A percentile compares a stretch with the other conserved stretches of the same genome.
Evolutionary conservation across 2,888 invertebrate genomes (phyloP).

Genomic region (Synanthedon vespiformis): DNA sequence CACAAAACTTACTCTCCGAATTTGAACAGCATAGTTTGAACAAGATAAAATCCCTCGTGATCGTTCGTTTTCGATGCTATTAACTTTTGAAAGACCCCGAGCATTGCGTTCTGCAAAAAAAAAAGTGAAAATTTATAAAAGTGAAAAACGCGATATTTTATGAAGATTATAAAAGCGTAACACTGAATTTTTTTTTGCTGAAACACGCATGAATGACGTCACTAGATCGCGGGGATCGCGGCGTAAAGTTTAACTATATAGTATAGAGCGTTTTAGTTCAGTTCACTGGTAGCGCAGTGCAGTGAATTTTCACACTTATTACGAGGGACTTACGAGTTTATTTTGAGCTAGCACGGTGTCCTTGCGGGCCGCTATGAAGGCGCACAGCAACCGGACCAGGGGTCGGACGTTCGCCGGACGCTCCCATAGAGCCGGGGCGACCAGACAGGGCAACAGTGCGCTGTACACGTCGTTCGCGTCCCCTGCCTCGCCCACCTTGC

Average conservation of each 20-base stretch:
- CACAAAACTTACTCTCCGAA: slow-evolving; percentile 78
- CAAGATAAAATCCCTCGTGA: slow-evolving; percentile 94
- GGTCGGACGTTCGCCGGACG: slow-evolving; percentile 94
- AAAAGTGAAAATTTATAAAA: too few relatives aligned
- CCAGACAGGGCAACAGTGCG: slow-evolving; percentile 88
- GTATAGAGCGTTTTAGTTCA: too few relatives aligned
- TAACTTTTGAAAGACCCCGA: slow-evolving; percentile 97
- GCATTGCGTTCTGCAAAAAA: slow-evolving; percentile 75
- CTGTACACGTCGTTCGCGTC: slow-evolving; percentile 89
- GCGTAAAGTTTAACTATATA: too few relatives aligned
- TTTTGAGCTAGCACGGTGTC: slow-evolving; percentile 62
- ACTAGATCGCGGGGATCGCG: too few relatives aligned
- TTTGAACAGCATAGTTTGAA: slow-evolving; percentile 86
- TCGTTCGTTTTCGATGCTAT: slow-evolving; percentile 96
- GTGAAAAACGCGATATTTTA: too few relatives aligned
- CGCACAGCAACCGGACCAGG: slow-evolving; percentile 89
- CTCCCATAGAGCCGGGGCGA: slow-evolving; percentile 94
- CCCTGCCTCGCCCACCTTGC: slow-evolving; percentile 57
- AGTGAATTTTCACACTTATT: too few relatives aligned
- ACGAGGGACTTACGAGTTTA: slow-evolving; percentile 73
- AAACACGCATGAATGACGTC: too few relatives aligned
- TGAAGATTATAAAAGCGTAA: background rate
- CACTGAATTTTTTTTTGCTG: too few relatives aligned
- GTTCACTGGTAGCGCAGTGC: too few relatives aligned
- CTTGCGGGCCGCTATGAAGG: slow-evolving; percentile 74